phyloP scores from a whole-genome alignment of 2,113 vertebrate species.

The Clupea harengus region DNA sequence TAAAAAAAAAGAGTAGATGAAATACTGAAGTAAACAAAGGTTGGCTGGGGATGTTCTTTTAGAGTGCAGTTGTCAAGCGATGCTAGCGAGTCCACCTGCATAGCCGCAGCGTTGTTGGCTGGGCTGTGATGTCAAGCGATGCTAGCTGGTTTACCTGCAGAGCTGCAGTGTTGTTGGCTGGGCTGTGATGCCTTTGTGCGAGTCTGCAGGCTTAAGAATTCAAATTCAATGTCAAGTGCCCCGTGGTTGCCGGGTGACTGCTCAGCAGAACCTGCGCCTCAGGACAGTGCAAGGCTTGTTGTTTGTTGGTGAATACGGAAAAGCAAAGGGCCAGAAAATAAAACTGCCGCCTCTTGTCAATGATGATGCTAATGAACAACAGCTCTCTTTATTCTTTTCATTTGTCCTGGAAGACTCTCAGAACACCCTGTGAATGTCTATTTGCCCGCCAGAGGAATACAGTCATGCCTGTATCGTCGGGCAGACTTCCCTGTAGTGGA shows the following conservation, averaged over 20 bases:
- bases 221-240: not conserved
- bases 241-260: not conserved
- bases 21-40: not conserved
- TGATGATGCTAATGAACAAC: not conserved
- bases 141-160: too few species aligned
- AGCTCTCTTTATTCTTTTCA: not conserved
- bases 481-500: not conserved
- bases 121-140: too few species aligned
- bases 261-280: not conserved
- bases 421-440: not conserved
- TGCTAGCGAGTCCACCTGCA: conserved; percentile 15
- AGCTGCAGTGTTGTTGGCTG: not conserved
- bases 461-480: not conserved
- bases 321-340: not conserved
- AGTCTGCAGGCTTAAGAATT: not conserved
- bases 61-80: conserved; percentile 64
- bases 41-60: conserved; percentile 52
- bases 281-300: not conserved
- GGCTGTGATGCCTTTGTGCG: too few species aligned
- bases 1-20: not conserved
- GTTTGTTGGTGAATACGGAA: not conserved
- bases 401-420: not conserved
- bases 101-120: not conserved
- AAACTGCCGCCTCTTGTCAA: not conserved
- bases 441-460: too few species aligned